Percentiles rank a stretch among this genome's conserved stretches.
Conservation (phyloP, 1,140 invertebrate species). For the Centruroides vittatus region DNA sequence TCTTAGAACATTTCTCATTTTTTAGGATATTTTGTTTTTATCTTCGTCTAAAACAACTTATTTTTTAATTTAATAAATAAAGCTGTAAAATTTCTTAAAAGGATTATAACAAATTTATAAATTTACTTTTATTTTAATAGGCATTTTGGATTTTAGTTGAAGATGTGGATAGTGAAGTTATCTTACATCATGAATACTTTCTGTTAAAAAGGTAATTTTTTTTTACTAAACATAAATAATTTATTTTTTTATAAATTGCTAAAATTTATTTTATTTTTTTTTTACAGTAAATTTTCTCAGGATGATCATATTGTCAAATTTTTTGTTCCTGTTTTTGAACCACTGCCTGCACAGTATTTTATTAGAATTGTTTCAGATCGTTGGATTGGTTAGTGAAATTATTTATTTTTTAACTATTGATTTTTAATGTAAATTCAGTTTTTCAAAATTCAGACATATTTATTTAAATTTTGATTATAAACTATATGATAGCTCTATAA, state of each 20-base stretch:
- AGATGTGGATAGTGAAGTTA: constrained; percentile 85
- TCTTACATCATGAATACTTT: constrained; percentile 97
- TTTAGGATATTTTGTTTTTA: too few species aligned
- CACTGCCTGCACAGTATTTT: constrained; percentile 95
- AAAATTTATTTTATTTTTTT: not conserved
- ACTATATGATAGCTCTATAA: not conserved
- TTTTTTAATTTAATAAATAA: too few species aligned
- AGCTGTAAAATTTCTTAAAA: too few species aligned
- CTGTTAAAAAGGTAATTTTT: constrained; percentile 55
- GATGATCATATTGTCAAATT: constrained; percentile 97
- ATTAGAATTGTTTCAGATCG: constrained; percentile 50
- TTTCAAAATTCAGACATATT: too few species aligned
- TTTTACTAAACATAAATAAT: too few species aligned
- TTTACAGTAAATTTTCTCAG: constrained; percentile 55
- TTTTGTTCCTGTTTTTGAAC: constrained; percentile 97
- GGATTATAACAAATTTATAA: too few species aligned
- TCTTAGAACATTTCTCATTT: too few species aligned
- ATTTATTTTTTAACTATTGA: not conserved
- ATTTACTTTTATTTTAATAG: constrained; percentile 22
- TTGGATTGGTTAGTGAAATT: constrained; percentile 30
- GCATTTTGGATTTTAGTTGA: constrained; percentile 96
- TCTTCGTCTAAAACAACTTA: too few species aligned
- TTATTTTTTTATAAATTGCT: not conserved
- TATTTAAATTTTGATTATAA: not conserved
- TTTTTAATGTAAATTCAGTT: not conserved